Conservation (phyloP, 2,888 invertebrate genomes). For the Pristionchus exspectatus region DNA sequence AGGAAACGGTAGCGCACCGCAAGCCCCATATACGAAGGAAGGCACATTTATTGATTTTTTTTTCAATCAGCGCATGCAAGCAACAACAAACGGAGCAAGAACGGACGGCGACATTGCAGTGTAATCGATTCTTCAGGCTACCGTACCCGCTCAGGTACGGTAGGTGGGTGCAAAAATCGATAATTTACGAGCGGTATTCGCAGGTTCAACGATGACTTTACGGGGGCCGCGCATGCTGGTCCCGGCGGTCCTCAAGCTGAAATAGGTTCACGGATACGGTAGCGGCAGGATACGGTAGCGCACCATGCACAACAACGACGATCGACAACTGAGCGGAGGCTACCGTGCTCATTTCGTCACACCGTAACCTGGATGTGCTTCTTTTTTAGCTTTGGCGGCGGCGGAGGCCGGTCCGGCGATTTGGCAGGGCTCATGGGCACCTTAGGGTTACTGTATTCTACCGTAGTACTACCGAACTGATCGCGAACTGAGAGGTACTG, state of each 20-base stretch:
- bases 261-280: neutral
- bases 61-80: neutral
- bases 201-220: slow-evolving; percentile 36
- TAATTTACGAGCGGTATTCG: neutral
- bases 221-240: neutral
- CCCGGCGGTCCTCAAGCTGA: neutral
- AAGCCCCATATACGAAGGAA: slow-evolving; percentile 20
- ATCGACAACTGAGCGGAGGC: slow-evolving; percentile 6
- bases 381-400: slow-evolving; percentile 48
- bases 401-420: slow-evolving; percentile 6
- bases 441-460: neutral
- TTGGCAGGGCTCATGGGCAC: neutral
- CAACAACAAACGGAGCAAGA: neutral
- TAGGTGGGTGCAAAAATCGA: neutral
- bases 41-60: neutral
- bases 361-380: slow-evolving; percentile 52
- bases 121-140: neutral
- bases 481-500: neutral
- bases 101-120: neutral
- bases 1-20: neutral
- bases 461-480: neutral
- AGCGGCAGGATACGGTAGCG: neutral
- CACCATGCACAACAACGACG: neutral
- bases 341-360: slow-evolving; percentile 5
- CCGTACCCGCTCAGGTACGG: neutral